phyloP scores from a whole-genome alignment of 2,888 invertebrate genomes.

The Buathra laborator region DNA sequence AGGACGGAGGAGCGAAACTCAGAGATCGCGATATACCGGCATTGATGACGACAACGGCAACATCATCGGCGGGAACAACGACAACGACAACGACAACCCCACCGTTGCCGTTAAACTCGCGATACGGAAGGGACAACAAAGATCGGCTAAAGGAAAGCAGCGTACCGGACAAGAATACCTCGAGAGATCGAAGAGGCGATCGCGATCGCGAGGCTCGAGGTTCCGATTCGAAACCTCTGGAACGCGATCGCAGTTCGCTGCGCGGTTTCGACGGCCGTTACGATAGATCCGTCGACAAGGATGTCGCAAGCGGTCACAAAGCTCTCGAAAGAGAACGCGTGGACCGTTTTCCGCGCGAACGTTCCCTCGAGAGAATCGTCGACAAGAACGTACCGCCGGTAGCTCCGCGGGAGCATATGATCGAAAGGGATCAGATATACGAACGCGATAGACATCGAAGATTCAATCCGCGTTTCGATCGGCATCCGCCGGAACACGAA shows the following conservation, averaged over 20 bases:
- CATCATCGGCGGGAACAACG: constrained; percentile 6
- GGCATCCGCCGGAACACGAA: constrained; percentile 77
- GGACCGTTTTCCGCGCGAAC: constrained; percentile 86
- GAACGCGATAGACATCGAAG: constrained; percentile 71
- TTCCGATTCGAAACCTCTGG: constrained; percentile 70
- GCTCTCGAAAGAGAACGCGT: constrained; percentile 86
- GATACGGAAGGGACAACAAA: constrained; percentile 76
- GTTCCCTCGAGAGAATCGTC: constrained; percentile 86
- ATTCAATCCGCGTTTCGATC: constrained; percentile 72
- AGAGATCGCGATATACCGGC: constrained; percentile 79
- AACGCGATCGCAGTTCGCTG: constrained; percentile 72
- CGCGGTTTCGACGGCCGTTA: constrained; percentile 79
- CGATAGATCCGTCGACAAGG: constrained; percentile 79
- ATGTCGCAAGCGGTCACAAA: constrained; percentile 74
- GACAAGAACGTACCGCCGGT: constrained; percentile 81
- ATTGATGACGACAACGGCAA: constrained; percentile 43
- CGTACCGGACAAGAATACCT: constrained; percentile 73
- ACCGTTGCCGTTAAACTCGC: constrained; percentile 69
- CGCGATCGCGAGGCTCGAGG: constrained; percentile 77
- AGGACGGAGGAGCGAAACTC: constrained; percentile 62
- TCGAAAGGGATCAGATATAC: constrained; percentile 77
- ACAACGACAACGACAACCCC: constrained; percentile 56
- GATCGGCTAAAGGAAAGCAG: constrained; percentile 73
- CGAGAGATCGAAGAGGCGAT: constrained; percentile 78
- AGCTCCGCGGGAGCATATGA: constrained; percentile 76